A percentile compares a stretch with the other conserved stretches of the same genome.
Conservation (phyloP, 2,797 vertebrate genomes). For the Hypotaenidia okinawae region DNA sequence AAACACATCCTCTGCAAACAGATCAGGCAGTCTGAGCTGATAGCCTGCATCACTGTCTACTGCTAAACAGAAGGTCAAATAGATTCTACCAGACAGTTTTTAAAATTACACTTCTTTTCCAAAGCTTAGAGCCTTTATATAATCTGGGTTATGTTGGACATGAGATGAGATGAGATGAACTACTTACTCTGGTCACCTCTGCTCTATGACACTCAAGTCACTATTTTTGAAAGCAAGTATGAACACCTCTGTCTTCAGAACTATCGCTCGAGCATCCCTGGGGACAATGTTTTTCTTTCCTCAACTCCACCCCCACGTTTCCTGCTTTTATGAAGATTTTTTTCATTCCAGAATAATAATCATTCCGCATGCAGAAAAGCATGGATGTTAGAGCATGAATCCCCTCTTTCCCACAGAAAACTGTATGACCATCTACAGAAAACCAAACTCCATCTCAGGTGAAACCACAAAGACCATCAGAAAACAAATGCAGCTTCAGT, state of each 20-base stretch:
- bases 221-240: neutral
- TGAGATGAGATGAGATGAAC: neutral
- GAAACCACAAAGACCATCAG: neutral
- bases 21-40: neutral
- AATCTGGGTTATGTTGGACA: neutral
- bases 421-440: neutral
- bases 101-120: neutral
- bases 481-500: neutral
- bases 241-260: neutral
- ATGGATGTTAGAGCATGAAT: neutral
- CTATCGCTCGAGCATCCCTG: neutral
- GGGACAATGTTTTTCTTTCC: neutral
- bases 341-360: neutral
- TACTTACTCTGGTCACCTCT: neutral
- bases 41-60: neutral
- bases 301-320: neutral
- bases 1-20: neutral
- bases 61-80: neutral
- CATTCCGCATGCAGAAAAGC: neutral
- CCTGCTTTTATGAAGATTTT: neutral
- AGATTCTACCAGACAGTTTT: neutral
- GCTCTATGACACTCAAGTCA: neutral
- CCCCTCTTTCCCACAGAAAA: neutral
- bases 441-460: neutral
- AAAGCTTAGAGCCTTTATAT: neutral